A percentile compares a stretch with the other conserved stretches of the same genome.
Conservation (phyloP, 2,113 vertebrate species). For the Ciconia boyciana region DNA sequence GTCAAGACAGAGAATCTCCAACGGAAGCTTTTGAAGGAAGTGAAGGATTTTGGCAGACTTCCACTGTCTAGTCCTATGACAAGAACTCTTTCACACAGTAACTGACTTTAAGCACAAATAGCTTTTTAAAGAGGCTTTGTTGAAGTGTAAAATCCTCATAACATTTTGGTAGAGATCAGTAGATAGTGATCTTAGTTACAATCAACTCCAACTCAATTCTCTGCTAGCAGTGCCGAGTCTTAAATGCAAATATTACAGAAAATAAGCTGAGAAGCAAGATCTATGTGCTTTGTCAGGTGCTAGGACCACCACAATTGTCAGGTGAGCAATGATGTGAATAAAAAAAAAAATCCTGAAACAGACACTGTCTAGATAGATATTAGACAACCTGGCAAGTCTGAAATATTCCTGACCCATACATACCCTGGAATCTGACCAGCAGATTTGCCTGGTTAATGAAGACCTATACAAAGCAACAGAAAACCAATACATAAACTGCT, state of each 20-base stretch:
- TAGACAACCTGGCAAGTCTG: neutral
- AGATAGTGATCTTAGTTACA: neutral
- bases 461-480: neutral
- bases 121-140: neutral
- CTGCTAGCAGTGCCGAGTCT: neutral
- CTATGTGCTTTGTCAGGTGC: neutral
- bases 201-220: neutral
- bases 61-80: neutral
- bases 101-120: neutral
- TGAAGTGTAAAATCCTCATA: neutral
- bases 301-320: neutral
- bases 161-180: fast-evolving
- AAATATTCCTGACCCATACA: neutral
- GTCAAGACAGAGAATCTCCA: neutral
- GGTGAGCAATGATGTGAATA: neutral
- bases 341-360: neutral
- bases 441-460: neutral
- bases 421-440: neutral
- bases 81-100: neutral
- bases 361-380: neutral
- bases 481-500: neutral
- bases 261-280: neutral
- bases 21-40: neutral
- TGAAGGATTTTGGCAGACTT: neutral
- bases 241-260: neutral